phyloP scores from a whole-genome alignment of 2,113 vertebrate genomes.

The Gnathonemus echidnorhynchus region DNA sequence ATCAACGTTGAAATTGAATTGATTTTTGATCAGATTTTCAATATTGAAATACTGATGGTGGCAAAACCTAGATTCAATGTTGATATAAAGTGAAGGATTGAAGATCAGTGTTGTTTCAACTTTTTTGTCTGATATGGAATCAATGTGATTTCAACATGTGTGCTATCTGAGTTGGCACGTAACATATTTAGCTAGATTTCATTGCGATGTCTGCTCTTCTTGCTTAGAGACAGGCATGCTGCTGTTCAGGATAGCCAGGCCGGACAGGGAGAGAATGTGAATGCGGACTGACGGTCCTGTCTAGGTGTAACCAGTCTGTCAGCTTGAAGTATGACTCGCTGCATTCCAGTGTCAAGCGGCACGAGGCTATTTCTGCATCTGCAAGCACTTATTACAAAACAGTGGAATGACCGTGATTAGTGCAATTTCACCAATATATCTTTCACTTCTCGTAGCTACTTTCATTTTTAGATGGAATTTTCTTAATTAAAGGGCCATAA shows the following conservation, averaged over 20 bases:
- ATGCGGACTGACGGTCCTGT: neutral
- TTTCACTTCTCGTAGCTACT: neutral
- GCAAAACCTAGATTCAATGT: too few species aligned
- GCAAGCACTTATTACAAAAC: neutral
- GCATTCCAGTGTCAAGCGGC: neutral
- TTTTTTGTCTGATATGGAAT: too few species aligned
- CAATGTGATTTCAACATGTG: too few species aligned
- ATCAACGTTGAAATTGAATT: too few species aligned
- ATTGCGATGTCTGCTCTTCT: neutral
- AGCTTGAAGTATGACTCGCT: constrained; percentile 13
- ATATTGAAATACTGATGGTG: too few species aligned
- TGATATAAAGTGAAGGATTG: too few species aligned
- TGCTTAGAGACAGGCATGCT: neutral
- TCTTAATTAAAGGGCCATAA: neutral
- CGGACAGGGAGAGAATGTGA: neutral
- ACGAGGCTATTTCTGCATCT: neutral
- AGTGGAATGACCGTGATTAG: neutral
- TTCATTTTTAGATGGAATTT: neutral
- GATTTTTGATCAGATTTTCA: too few species aligned
- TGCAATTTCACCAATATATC: neutral
- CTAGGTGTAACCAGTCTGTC: constrained; percentile 2
- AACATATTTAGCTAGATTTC: neutral
- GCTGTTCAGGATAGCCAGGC: neutral
- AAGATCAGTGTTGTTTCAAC: too few species aligned
- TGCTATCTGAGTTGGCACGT: neutral